phyloP scores from a whole-genome alignment of 2,113 vertebrate genomes.

The Egretta garzetta region DNA sequence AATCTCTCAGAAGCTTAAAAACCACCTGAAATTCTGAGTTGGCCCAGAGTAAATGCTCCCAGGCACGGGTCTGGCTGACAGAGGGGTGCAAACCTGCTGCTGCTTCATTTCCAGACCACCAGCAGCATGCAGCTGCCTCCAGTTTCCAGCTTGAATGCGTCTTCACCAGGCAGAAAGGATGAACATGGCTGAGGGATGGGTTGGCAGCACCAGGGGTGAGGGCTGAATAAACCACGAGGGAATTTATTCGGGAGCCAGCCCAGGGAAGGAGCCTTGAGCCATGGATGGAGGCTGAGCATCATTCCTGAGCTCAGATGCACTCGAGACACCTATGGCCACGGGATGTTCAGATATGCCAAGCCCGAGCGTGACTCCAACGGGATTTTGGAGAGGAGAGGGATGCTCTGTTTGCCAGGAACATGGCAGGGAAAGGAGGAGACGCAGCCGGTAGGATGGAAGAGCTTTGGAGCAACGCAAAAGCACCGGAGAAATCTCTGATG shows the following conservation, averaged over 20 bases:
- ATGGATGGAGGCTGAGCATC: not conserved
- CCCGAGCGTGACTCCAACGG: fast-evolving
- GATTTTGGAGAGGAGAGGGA: not conserved
- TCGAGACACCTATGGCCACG: fast-evolving
- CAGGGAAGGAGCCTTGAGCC: not conserved
- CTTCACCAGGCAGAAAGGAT: not conserved
- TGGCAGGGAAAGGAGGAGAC: not conserved
- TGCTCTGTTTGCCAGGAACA: not conserved
- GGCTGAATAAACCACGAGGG: not conserved
- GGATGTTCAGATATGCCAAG: not conserved
- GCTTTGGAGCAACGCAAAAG: not conserved
- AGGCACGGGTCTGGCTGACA: not conserved
- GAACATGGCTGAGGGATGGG: not conserved
- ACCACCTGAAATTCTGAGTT: not conserved
- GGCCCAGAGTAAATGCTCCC: not conserved
- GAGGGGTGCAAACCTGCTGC: not conserved
- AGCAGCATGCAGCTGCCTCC: not conserved
- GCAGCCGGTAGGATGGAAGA: not conserved
- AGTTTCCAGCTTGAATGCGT: not conserved
- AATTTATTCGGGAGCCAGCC: not conserved
- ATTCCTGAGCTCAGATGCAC: not conserved
- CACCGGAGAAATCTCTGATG: not conserved
- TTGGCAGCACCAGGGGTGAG: not conserved
- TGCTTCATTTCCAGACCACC: not conserved
- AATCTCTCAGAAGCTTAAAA: not conserved